Evolutionary conservation across 2,113 vertebrate genomes (phyloP), one percentile per base, ranked within the genome.

Genomic region (Nettapus auritus): DNA sequence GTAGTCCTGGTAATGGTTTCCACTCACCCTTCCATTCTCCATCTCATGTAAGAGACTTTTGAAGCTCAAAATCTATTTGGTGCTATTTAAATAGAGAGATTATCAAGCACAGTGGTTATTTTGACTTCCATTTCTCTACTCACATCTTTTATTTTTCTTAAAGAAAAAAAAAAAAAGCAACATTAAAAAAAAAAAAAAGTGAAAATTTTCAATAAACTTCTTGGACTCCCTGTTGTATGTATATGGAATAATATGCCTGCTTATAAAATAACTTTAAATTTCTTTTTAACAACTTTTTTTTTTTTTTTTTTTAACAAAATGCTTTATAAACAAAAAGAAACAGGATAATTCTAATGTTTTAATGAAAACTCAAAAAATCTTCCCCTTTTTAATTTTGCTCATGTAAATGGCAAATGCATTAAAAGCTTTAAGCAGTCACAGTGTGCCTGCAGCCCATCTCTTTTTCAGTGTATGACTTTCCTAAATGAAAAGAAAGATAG

Each of bases 1-100:
- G 80, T 86, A 88, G 93, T 90, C 56, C 74, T 84, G 57, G 62
- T 48, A 93, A 93, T 13, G 14, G 28, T 46, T 88, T 95, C 70
- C 53, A 94, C 44, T 50, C 38, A 86, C 8, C 6, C 63, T 56
- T 94, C 55, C 46, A 52, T 85, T 93, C 75, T 86, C 46, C 67
- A 60, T 42, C 38, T 84, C 19, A 50, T 34, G 34, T 48, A 62
- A 86, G 64, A 83, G 16, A 9, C 28, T 68, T 88, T 78, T 73
- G 20, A 86, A 71, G 14, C 33, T 80, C 38, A 55, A 56, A 80
- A 8, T 23, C 50, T 67, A 21, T 66, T 21, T 66, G 50, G 18
- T 9, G 40, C 29, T 22, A 69, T 57, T 66, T 82, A 90, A 93
- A 88, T 38, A 21, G 8, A 86, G 66, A 93, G 81, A 83, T 74